A percentile compares a stretch with the other conserved stretches of the same genome.
phyloP scores from a whole-genome alignment of 2,113 vertebrate genomes.

The Atlantisia rogersi region DNA sequence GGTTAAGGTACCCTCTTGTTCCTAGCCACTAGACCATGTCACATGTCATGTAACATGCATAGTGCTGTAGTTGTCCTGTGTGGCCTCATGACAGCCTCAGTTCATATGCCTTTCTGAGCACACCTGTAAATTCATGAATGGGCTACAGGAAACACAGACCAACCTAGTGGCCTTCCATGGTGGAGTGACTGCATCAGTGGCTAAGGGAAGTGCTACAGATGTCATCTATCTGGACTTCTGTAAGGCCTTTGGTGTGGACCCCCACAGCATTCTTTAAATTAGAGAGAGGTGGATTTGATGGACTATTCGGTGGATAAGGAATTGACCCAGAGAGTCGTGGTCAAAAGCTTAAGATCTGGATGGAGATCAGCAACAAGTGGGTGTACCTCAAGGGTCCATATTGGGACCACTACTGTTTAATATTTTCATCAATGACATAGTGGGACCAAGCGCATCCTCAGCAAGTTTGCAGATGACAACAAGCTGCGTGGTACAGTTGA shows the following conservation, averaged over 20 bases:
- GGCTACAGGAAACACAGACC: background rate
- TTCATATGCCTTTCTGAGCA: background rate
- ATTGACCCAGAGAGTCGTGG: background rate
- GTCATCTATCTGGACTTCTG: background rate
- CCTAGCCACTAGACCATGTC: background rate
- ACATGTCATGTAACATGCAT: background rate
- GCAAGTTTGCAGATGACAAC: background rate
- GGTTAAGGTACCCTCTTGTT: background rate
- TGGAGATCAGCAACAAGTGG: background rate
- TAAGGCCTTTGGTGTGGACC: background rate
- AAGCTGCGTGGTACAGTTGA: background rate
- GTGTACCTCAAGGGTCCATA: background rate
- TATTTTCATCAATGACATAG: background rate
- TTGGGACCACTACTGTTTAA: background rate
- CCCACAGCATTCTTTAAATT: background rate
- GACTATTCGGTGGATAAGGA: too few relatives aligned
- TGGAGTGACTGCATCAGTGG: background rate
- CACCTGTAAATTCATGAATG: background rate
- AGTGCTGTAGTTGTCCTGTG: background rate
- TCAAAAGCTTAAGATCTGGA: background rate
- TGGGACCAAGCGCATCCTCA: background rate
- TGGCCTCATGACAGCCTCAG: background rate
- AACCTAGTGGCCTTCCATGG: background rate
- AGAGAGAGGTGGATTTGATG: background rate
- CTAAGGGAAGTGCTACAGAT: fast-evolving